Base-by-base conservation (phyloP, 2,113 vertebrate species). In the Periophthalmodon schlosseri region DNA sequence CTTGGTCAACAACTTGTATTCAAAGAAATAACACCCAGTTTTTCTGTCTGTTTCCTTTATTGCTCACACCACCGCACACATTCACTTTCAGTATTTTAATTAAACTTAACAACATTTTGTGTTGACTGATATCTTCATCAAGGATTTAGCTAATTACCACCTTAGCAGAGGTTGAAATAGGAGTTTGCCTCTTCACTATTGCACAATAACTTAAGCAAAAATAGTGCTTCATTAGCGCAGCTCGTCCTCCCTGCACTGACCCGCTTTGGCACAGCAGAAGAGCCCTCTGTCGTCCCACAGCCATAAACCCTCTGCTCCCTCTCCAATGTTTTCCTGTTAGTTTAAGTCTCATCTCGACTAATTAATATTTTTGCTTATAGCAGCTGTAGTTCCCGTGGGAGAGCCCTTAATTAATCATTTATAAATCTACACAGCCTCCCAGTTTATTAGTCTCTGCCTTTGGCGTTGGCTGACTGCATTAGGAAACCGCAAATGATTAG, bases 311-410 rank as follows among this genome's bases (percentile, higher is more conserved):
- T 74, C 85, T 60, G 57, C 57, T 72, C 89, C 78, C 81, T 50
- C 83, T 73, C 54, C 68, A 85, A 88, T 93, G 91, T 93, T 93
- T 94, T 94, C 87, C 91, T 93, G 91, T 94, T 92, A 93, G 94
- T 94, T 94, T 93, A 94, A 94, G 92, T 90, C 92, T 94, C 91
- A 90, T 93, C 91, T 94, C 81, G 89, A 89, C 93, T 94, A 94
- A 95, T 95, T 94, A 94, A 94, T 94, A 93, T 93, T 95, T 94
- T 93, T 94, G 91, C 92, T 92, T 94, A 93, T 93, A 93, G 93
- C 92, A 88, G 92, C 90, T 88, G 91, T 70, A 72, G 86, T 85
- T 90, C 94, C 91, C 88, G 39, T 73, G 91, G 88, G 93, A 93
- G 86, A 75, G 83, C 80, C 79, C 89, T 94, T 94, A 94, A 95